Evolutionary conservation across 2,888 invertebrate genomes (phyloP), one percentile per base, ranked within the genome.

Genomic region (Leptopilina myrica): DNA sequence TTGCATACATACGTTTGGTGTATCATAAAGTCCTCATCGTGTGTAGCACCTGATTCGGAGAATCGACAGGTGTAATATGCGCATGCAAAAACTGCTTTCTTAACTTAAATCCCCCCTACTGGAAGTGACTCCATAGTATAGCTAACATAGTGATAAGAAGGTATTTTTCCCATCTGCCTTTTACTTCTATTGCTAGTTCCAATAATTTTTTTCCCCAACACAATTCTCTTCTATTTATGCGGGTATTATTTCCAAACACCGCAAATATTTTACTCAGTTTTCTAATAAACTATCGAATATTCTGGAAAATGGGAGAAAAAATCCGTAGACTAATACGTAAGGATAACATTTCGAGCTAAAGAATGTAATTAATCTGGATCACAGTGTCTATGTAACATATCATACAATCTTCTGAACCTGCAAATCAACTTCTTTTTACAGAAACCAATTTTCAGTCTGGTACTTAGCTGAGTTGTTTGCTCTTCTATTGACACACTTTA

Each of bases 401-500:
- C 7, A 59, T 59, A 15, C 5, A 7, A 7, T 46, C 4, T 15
- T 15, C 9, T 9, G 46, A 40, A 66, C 46, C 66, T 15, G 46
- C 40, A 43, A 66, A 66, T 66, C 20, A 14, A 33, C 9, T 20
- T 64, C 64, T 64, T 64, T 43, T 66, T 46, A 40, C 77, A 76
- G 76, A 77, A 81, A 78, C 56, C 77, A 78, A 78, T 82, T 80
- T 77, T 9, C 9, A 49, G 73, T 62, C 64, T 6, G 80, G 77
- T 76, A 77, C 81, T 83, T 79, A 78, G 76, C 75, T 78, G 73
- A 53, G 56, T 83, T 86, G 85, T 89, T 89, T 89, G 88, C 86
- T 88, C 86, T 89, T 86, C 90, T 87, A 89, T 90, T 90, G 90
- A 89, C 90, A 90, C 86, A 90, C 90, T 90, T 88, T 83, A 84